Evolutionary conservation across 64 coral and sea anemone species (phyloP).

Genomic region (Porites australiensis): DNA sequence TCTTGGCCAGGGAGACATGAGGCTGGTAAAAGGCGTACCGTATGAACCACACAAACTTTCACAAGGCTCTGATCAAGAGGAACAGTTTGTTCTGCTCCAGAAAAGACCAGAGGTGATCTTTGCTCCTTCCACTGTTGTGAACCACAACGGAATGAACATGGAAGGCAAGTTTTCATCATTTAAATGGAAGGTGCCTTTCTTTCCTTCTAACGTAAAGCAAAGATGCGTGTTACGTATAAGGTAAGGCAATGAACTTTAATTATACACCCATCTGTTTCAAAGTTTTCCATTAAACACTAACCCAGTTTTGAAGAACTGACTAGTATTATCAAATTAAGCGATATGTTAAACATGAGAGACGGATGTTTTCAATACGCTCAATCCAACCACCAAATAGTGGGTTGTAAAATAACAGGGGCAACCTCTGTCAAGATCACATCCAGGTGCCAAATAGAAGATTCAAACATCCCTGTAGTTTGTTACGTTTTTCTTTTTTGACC

Average conservation of each 20-base stretch:
- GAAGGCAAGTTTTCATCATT: slow-evolving; percentile 9
- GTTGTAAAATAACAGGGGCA: too few relatives aligned
- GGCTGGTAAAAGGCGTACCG: not conserved
- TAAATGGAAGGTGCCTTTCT: slow-evolving; percentile 21
- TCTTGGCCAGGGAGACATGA: not conserved
- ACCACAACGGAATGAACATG: slow-evolving; percentile 15
- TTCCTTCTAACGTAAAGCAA: not conserved
- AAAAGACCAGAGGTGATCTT: not conserved
- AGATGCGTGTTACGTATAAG: slow-evolving; percentile 24
- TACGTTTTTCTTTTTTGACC: too few relatives aligned
- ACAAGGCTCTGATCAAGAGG: not conserved
- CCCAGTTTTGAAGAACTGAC: too few relatives aligned
- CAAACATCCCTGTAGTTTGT: too few relatives aligned
- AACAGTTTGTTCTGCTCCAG: not conserved
- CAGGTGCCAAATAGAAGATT: too few relatives aligned
- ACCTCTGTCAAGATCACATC: too few relatives aligned
- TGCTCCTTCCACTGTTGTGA: slow-evolving; percentile 18
- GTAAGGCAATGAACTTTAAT: not conserved
- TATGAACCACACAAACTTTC: not conserved
- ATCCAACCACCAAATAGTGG: too few relatives aligned
- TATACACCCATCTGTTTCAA: not conserved
- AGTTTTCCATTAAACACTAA: too few relatives aligned
- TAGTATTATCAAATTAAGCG: too few relatives aligned
- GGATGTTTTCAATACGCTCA: too few relatives aligned
- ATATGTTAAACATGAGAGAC: too few relatives aligned